Base-by-base conservation (phyloP, 1,140 invertebrate species). In the Dinothrombium tinctorium region DNA sequence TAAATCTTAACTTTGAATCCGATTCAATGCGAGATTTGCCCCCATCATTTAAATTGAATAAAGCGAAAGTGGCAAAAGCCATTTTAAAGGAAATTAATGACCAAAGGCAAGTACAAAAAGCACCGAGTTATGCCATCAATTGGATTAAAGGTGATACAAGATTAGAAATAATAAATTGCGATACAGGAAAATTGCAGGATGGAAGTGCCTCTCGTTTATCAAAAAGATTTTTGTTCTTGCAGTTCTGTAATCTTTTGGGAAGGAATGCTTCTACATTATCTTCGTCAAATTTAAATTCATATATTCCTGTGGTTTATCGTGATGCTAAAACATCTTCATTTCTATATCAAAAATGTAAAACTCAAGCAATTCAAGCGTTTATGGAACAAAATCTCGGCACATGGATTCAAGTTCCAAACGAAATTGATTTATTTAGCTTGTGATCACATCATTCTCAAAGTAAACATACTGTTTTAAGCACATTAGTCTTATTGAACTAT, bases 381-480 rank as follows among this genome's bases (percentile, higher is more conserved):
- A 47, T 51, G 33, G 47, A 51, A 29, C 53, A 54, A 32, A 51
- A 51, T 6, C 56, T 50, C 47, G 56, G 60, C 7, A 45, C 42
- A 4, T 63, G 60, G 60, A 54, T 63, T 11, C 50, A 53, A 33
- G 62, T 62, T 49, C 60, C 60, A 25, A 42, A 51, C n/a, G 60
- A 63, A 47, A 59, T 62, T 45, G 55, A 61, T 41, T 36, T 46
- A 11, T 50, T 50, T 42, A 42, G 44, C 9, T 15, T 39, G 11
- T 21, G 14, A 33, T 21, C 26, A 8, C 26, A 28, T 28, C 26
- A 28, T n/a, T 28, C n/a, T 28, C 26, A 28, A 28, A 28, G n/a
- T 28, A n/a, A 28, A 7, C n/a, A 8, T 28, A 28, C n/a, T 9
- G 8, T n/a, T 9, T 7, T 28, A 28, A 28, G 8, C 26, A 28